Conservation (phyloP, 2,113 vertebrate genomes). For the Pholis gunnellus region DNA sequence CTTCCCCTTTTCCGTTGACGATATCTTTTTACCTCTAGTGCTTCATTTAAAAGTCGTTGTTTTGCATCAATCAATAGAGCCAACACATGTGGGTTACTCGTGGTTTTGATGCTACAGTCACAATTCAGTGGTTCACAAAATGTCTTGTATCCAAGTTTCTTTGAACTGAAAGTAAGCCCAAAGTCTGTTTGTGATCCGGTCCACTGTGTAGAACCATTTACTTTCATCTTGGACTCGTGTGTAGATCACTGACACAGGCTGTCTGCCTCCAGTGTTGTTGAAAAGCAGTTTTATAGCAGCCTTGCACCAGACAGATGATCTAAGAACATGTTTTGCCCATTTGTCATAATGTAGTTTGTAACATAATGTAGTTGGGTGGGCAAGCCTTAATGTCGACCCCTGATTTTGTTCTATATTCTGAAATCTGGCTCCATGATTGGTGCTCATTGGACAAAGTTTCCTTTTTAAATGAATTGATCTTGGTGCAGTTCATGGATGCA, state of each 20-base stretch:
- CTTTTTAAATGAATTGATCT: conserved; percentile 38
- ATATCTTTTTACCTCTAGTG: background rate
- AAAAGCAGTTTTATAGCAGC: background rate
- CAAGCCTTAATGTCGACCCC: conserved; percentile 62
- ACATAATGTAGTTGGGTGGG: background rate
- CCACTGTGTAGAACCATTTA: background rate
- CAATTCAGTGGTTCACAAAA: background rate
- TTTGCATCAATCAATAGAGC: background rate
- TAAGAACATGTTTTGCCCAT: background rate
- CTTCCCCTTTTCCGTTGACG: background rate
- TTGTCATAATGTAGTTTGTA: background rate
- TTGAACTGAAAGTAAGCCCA: conserved; percentile 3
- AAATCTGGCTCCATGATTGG: conserved; percentile 47
- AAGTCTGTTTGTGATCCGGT: background rate
- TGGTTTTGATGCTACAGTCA: conserved; percentile 8
- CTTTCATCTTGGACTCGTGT: background rate
- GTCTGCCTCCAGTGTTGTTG: background rate
- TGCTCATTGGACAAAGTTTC: conserved; percentile 41
- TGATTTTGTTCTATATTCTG: conserved; percentile 41
- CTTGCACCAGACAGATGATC: background rate
- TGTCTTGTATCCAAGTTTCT: conserved; percentile 6
- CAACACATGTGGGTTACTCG: background rate
- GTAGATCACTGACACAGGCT: background rate
- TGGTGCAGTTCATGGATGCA: conserved; percentile 57
- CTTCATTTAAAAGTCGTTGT: background rate